Base-by-base conservation (phyloP, 2,797 vertebrate genomes). In the Picus viridis region DNA sequence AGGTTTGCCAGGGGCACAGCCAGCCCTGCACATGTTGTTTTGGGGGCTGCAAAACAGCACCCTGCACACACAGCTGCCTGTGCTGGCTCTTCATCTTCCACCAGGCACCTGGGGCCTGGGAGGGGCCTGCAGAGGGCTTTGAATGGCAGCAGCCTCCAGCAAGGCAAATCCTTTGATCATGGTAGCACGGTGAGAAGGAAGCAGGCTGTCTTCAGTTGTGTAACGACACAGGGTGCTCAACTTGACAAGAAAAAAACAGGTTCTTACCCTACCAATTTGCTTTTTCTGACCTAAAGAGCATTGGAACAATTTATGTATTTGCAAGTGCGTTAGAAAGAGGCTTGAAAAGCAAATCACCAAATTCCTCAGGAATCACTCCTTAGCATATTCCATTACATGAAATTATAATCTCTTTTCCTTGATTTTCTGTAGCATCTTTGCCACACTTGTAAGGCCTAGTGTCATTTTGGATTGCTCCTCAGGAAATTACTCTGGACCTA, bases 261-360 rank as follows among this genome's bases (percentile, higher is more conserved):
- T 91, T 91, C 72, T 89, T 84, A 85, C 63, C 86, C 83, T 92
- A 72, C 86, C 71, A 92, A 92, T 94, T 96, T 84, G 74, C 58
- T 86, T 83, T 68, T 88, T 69, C 39, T 86, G 68, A 95, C 81
- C 88, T 84, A 56, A 92, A 76, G 78, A 92, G 49, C 69, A 9
- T 20, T 29, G 68, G 67, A 86, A 75, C 54, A 65, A 83, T 95
- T 95, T 81, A 64, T 91, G 47, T 36, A 57, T 92, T 72, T 78
- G 63, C 81, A 92, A 83, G 53, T 76, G 65, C 64, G 12, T 45
- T 61, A 82, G 78, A 36, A 81, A 74, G 27, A 65, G 56, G 20
- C 81, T 94, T 88, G 58, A 86, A 89, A 95, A 86, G 86, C 81
- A 83, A 89, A 86, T 27, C 54, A 64, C 36, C 14, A 62, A 83